Conservation (phyloP, 2,113 vertebrate species). For the Rutilus rutilus region DNA sequence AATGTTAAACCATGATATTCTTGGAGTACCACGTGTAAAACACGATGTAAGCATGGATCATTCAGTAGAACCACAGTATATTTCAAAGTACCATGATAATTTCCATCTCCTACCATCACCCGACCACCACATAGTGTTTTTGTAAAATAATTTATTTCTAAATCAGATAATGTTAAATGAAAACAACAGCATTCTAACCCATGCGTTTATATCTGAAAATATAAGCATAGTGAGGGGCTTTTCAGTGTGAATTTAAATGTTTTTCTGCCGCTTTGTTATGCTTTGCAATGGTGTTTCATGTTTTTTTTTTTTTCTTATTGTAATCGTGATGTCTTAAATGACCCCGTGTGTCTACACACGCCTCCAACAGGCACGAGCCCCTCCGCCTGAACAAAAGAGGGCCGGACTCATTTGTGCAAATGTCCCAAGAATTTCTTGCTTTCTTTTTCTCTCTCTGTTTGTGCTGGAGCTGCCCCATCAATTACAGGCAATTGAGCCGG, state of each 20-base stretch:
- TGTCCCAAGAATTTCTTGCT: slow-evolving; percentile 40
- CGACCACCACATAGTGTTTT: not conserved
- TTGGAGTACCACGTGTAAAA: no score
- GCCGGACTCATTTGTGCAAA: slow-evolving; percentile 34
- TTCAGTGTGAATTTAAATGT: not conserved
- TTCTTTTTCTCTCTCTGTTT: slow-evolving; percentile 39
- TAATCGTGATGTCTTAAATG: not conserved
- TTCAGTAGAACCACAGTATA: not conserved
- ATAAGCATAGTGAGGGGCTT: not conserved
- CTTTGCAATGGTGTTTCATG: not conserved
- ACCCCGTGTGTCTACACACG: slow-evolving; percentile 14
- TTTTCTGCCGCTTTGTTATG: not conserved
- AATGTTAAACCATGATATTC: no score
- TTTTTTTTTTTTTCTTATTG: slow-evolving; percentile 1
- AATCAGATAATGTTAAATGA: not conserved
- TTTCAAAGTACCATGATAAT: not conserved
- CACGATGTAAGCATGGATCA: not conserved
- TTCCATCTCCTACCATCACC: not conserved
- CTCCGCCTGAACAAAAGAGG: slow-evolving; percentile 27
- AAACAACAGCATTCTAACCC: not conserved
- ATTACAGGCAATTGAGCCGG: slow-evolving; percentile 38
- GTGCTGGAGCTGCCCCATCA: slow-evolving; percentile 36
- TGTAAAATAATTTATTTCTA: not conserved
- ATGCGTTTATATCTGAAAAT: not conserved
- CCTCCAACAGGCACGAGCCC: not conserved